These are phyloP conservation scores for Connochaetes taurinus DNA, from an alignment of 2,113 vertebrate species.

Conservation along the genomic window DNA sequence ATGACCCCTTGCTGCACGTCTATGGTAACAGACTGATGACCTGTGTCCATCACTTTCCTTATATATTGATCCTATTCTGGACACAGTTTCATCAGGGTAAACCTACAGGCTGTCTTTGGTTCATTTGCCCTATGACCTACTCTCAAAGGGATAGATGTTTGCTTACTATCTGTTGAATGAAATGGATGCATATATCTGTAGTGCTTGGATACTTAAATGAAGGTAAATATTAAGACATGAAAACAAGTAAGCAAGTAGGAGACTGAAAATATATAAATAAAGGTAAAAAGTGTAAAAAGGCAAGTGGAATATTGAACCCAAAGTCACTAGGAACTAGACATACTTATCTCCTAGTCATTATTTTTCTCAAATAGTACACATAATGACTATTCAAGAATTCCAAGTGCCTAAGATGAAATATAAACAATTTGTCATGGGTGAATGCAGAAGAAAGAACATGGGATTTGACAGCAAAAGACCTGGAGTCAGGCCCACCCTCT, in stretches of 20 bases:
- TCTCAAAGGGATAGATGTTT: background rate
- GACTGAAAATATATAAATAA: background rate
- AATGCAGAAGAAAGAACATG: background rate
- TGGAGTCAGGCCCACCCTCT: background rate
- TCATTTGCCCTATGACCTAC: background rate
- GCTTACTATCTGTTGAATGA: background rate
- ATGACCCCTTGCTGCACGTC: rapidly evolving
- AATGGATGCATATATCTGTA: background rate
- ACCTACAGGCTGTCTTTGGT: background rate
- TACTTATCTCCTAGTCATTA: background rate
- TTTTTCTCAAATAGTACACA: background rate
- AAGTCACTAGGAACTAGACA: background rate
- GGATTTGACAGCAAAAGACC: background rate
- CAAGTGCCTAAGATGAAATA: background rate
- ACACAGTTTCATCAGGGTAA: background rate
- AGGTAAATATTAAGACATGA: background rate
- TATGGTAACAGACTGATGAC: background rate
- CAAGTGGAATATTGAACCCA: background rate
- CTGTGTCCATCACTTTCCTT: background rate
- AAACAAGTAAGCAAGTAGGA: background rate
- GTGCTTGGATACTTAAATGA: background rate
- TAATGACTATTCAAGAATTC: background rate
- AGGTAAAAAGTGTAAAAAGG: background rate
- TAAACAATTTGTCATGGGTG: background rate
- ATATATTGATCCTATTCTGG: background rate